Conservation (phyloP, 2,797 vertebrate species). For the Buceros bicornis region DNA sequence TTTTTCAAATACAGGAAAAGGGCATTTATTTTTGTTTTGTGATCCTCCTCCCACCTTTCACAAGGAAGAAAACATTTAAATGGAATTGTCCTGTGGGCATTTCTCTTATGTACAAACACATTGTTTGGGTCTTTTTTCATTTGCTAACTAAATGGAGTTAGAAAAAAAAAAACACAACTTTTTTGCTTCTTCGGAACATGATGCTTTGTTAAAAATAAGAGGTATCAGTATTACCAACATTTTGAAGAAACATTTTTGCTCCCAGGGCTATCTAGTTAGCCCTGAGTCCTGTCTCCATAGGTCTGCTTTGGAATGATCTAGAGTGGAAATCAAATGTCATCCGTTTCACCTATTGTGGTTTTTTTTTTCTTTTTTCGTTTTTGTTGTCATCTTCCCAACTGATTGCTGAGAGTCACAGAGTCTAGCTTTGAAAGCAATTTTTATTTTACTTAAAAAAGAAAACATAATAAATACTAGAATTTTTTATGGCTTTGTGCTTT, state of each 20-base stretch:
- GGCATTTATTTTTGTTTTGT: not conserved
- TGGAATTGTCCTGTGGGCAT: not conserved
- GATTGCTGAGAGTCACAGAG: not conserved
- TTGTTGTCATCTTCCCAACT: not conserved
- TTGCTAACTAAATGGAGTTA: not conserved
- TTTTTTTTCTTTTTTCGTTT: rapidly evolving
- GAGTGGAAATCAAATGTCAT: not conserved
- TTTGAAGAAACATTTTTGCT: not conserved
- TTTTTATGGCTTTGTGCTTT: not conserved
- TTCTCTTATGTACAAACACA: not conserved
- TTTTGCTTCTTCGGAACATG: not conserved
- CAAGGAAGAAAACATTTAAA: not conserved
- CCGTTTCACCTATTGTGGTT: not conserved
- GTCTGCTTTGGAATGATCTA: not conserved
- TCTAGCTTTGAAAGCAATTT: not conserved
- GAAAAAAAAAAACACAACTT: not conserved
- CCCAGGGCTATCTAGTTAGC: not conserved
- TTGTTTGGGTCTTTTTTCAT: not conserved
- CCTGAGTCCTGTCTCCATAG: not conserved
- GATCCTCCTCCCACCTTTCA: not conserved
- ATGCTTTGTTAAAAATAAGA: not conserved
- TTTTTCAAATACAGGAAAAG: not conserved
- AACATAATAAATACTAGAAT: not conserved
- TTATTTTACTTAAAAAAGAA: not conserved
- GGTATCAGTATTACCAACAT: not conserved